Percentiles rank a stretch among this genome's conserved stretches.
Conservation (phyloP, 2,797 vertebrate species). For the Pseudocheirus occidentalis region DNA sequence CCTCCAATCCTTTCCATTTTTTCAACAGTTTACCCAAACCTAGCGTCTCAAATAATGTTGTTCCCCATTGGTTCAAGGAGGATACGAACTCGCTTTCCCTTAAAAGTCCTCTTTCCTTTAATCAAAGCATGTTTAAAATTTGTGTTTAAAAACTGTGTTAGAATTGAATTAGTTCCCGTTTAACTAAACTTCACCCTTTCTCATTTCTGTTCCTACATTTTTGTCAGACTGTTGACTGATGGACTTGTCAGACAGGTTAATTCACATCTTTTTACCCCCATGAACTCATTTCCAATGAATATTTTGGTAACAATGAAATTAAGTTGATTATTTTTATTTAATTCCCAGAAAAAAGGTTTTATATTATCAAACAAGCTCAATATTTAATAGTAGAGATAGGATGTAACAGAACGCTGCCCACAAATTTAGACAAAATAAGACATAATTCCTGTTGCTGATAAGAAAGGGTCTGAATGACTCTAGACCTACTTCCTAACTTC, state of each 20-base stretch:
- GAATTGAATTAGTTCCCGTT: neutral
- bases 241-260: conserved; percentile 27
- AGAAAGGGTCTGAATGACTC: neutral
- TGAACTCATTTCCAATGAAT: conserved; percentile 47
- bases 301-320: conserved; percentile 39
- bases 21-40: neutral
- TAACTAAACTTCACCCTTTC: conserved; percentile 21
- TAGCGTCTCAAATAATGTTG: conserved; percentile 28
- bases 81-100: conserved; percentile 34
- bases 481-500: neutral
- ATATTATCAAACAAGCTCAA: conserved; percentile 34
- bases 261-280: conserved; percentile 17
- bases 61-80: neutral
- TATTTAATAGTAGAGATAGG: conserved; percentile 25
- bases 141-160: neutral
- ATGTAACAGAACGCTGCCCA: conserved; percentile 11
- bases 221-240: conserved; percentile 40
- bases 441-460: neutral
- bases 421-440: neutral
- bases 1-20: neutral
- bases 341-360: conserved; percentile 49
- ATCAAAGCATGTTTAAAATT: conserved; percentile 25
- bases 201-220: conserved; percentile 35
- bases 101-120: conserved; percentile 27
- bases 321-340: conserved; percentile 42